These are phyloP conservation scores for Saxidomus purpurata DNA, from an alignment of 1,140 invertebrate species.

Conservation along the genomic window DNA sequence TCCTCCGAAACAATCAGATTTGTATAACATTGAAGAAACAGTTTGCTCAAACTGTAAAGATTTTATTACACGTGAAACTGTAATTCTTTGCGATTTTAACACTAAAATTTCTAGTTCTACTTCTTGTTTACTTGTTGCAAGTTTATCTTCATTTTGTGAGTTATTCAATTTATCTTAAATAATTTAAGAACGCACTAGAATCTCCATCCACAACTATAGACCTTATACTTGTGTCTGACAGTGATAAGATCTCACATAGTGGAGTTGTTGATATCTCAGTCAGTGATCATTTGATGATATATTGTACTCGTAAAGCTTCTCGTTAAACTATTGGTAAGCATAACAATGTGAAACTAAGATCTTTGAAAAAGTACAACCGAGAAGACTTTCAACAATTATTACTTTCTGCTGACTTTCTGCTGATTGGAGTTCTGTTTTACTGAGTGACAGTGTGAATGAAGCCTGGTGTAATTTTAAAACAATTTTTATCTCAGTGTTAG, in stretches of 20 bases:
- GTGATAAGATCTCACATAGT: not conserved
- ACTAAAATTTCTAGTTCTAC: not conserved
- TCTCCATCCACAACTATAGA: not conserved
- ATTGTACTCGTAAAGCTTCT: not conserved
- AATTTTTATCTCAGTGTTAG: slow-evolving; percentile 13
- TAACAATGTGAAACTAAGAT: not conserved
- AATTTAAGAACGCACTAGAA: not conserved
- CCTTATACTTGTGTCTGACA: not conserved
- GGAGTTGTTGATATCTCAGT: not conserved
- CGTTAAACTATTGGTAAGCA: not conserved
- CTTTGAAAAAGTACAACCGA: not conserved
- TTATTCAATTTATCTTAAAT: not conserved
- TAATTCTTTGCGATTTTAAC: slow-evolving; percentile 25
- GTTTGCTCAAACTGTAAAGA: not conserved
- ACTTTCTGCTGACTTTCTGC: too few relatives aligned
- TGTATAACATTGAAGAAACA: not conserved
- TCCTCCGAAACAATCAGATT: slow-evolving; percentile 24
- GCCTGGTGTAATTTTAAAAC: slow-evolving; percentile 44
- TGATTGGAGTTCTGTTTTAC: not conserved
- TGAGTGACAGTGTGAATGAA: slow-evolving; percentile 45
- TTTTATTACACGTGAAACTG: not conserved
- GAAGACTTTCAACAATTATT: not conserved
- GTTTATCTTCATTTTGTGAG: not conserved
- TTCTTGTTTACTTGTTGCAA: not conserved
- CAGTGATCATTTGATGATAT: not conserved